Conservation (phyloP, 1,140 invertebrate genomes). For the Temnothorax nylanderi region DNA sequence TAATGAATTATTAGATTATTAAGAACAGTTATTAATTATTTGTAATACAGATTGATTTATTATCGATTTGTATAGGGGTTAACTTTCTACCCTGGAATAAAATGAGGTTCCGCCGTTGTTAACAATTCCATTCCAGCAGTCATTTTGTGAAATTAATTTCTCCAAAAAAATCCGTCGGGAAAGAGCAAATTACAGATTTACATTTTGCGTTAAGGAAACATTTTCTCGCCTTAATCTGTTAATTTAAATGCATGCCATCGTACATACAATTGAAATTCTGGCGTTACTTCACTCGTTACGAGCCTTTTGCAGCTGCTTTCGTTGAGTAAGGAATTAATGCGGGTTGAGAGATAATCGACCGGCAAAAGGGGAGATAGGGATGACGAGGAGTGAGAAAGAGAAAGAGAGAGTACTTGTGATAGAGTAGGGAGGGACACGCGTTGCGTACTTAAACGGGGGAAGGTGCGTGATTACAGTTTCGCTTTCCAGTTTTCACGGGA, state of each 20-base stretch:
- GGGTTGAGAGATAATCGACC: slow-evolving; percentile 58
- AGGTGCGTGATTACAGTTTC: slow-evolving; percentile 70
- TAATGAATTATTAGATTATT: background rate
- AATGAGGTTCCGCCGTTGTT: slow-evolving; percentile 86
- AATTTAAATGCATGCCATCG: slow-evolving; percentile 49
- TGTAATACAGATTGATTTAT: background rate
- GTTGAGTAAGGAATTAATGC: slow-evolving; percentile 57
- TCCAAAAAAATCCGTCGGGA: background rate
- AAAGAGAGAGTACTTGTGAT: slow-evolving; percentile 23
- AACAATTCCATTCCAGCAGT: slow-evolving; percentile 79
- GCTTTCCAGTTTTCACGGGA: slow-evolving; percentile 79
- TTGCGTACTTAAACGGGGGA: slow-evolving; percentile 55
- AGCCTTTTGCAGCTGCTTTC: slow-evolving; percentile 1
- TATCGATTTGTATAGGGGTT: background rate
- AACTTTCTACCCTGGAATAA: slow-evolving; percentile 86
- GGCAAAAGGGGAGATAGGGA: slow-evolving; percentile 25
- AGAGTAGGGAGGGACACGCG: slow-evolving; percentile 57
- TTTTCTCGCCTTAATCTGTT: background rate
- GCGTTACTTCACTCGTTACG: slow-evolving; percentile 32
- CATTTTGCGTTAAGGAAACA: background rate
- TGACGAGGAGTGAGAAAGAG: slow-evolving; percentile 27
- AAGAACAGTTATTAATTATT: background rate
- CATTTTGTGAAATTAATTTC: slow-evolving; percentile 49
- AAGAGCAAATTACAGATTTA: background rate
- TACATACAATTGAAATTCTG: slow-evolving; percentile 51